Base-by-base conservation (phyloP, 2,888 invertebrate genomes). In the Yponomeuta plumbellus region DNA sequence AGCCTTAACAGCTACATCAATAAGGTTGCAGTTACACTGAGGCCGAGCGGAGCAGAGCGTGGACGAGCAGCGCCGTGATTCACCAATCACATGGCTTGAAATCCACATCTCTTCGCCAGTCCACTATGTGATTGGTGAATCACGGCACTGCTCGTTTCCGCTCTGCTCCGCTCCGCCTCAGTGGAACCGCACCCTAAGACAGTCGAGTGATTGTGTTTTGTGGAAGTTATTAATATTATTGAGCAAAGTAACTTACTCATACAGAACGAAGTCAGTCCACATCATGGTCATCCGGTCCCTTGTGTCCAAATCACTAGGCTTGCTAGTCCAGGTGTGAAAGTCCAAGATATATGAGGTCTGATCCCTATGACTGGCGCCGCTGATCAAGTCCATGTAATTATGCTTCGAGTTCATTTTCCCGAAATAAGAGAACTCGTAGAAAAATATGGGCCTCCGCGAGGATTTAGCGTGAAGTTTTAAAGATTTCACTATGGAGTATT, bases 331-430 rank as follows among this genome's bases (percentile, higher is more conserved):
- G 6, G 80, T 78, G 66, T 73, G 80, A 71, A 91, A 89, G 71
- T 90, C 89, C 64, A 89, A 69, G 20, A 89, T 70, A 65, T 90
- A 89, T 0, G 88, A 80, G 0, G 83, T 80, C 70, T 89, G 89
- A 67, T 91, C 90, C 72, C 90, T 82, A 67, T 91, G 90, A 68
- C 87, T 88, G 0, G 90, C 89, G 1, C 89, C 90, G 70, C 78
- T 80, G 23, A 89, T 72, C 69, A 68, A 80, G 22, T 88, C 84
- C 83, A 83, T 83, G 22, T 80, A 89, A 39, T 73, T 59, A 70
- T 90, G 86, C 66, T 82, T 76, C 59, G 84, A 81, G 70, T 76
- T 88, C 1, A 90, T 73, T 39, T 81, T 78, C 1, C 90, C 91
- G 5, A 84, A 76, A 61, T 87, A 90, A 0, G 83, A 76, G 71